Conservation (phyloP, 2,888 invertebrate genomes). For the Nezara viridula region DNA sequence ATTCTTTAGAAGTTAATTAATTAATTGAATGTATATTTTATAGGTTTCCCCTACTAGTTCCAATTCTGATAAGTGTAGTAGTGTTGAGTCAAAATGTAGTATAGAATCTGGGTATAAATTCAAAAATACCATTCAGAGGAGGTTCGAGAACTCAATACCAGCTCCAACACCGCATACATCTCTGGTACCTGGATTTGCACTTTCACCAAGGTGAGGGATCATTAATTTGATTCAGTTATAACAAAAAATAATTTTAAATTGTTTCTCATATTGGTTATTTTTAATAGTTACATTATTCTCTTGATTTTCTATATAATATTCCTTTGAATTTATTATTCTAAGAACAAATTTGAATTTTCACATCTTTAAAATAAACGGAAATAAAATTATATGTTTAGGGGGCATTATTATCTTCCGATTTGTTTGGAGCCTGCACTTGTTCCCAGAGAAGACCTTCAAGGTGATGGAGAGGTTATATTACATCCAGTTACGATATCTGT, state of each 20-base stretch:
- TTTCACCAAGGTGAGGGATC: conserved; percentile 75
- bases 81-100: conserved; percentile 57
- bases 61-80: conserved; percentile 54
- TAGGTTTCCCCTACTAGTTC: conserved; percentile 58
- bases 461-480: conserved; percentile 72
- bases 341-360: not conserved
- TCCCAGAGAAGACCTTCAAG: conserved; percentile 48
- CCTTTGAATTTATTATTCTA: not conserved
- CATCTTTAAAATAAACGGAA: not conserved
- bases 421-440: conserved; percentile 75
- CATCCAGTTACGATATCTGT: conserved; percentile 93
- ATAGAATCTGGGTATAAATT: conserved; percentile 79
- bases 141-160: conserved; percentile 56
- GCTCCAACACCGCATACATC: conserved; percentile 20
- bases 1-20: no score
- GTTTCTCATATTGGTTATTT: not conserved
- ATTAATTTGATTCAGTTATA: not conserved
- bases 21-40: not conserved
- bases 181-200: conserved; percentile 88
- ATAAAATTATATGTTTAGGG: conserved; percentile 70
- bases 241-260: not conserved
- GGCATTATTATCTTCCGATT: conserved; percentile 89
- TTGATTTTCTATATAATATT: not conserved
- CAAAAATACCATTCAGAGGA: conserved; percentile 83
- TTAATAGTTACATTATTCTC: not conserved